Percentiles rank a stretch among this genome's conserved stretches.
phyloP scores from a whole-genome alignment of 2,797 vertebrate genomes.

The Psittacula derbiana region DNA sequence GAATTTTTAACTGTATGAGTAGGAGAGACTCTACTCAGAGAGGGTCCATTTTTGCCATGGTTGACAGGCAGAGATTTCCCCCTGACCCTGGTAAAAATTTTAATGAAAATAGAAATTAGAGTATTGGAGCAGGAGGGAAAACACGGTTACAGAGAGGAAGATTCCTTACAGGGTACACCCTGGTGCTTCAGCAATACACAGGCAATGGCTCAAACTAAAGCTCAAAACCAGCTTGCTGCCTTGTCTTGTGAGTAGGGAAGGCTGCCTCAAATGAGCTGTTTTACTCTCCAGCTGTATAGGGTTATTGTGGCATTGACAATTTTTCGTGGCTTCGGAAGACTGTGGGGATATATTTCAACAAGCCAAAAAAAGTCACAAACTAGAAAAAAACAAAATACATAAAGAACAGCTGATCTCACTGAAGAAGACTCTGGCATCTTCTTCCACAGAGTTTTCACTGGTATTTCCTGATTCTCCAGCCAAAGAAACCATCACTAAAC shows the following conservation, averaged over 20 bases:
- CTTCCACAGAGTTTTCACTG: conserved; percentile 64
- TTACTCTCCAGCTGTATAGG: conserved; percentile 23
- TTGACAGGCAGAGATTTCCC: background rate
- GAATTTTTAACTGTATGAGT: background rate
- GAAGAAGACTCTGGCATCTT: conserved; percentile 69
- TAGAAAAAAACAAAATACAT: background rate
- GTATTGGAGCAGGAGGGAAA: background rate
- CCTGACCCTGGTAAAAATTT: background rate
- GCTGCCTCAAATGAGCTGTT: conserved; percentile 34
- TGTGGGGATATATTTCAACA: conserved; percentile 43
- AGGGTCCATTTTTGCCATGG: background rate
- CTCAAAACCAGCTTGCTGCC: background rate
- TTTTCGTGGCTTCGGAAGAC: conserved; percentile 64
- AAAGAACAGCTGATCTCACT: conserved; percentile 64
- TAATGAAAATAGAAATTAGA: background rate
- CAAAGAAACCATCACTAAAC: conserved; percentile 69
- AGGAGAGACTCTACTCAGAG: background rate
- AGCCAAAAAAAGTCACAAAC: background rate
- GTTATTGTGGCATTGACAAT: conserved; percentile 45
- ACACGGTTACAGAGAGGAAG: conserved; percentile 7
- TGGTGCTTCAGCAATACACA: background rate
- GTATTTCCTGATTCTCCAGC: conserved; percentile 70
- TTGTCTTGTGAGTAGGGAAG: background rate
- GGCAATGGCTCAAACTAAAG: conserved; percentile 1
- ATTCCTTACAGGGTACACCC: background rate